Conservation (phyloP, 2,888 invertebrate genomes). For the Cryptophagus acutangulus region DNA sequence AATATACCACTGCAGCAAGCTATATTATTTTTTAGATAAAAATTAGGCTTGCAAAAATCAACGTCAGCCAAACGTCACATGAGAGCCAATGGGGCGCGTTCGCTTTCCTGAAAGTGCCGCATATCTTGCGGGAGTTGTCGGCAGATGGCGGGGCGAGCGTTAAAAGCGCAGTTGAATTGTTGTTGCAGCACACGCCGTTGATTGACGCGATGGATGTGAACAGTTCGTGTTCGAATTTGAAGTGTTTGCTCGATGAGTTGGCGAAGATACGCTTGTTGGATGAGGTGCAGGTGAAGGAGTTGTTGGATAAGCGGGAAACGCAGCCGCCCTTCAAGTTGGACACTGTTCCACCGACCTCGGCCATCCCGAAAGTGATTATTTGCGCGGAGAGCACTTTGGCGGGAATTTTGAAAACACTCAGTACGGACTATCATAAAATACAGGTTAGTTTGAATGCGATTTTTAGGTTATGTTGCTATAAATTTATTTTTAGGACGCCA, state of each 20-base stretch:
- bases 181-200: conserved; percentile 79
- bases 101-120: conserved; percentile 85
- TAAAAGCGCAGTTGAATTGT: conserved; percentile 75
- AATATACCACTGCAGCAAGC: too few relatives aligned
- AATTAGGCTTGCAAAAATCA: too few relatives aligned
- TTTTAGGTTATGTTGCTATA: too few relatives aligned
- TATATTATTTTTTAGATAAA: too few relatives aligned
- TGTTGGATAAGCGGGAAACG: conserved; percentile 56
- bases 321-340: conserved; percentile 55
- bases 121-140: conserved; percentile 56
- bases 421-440: conserved; percentile 84
- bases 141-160: conserved; percentile 47
- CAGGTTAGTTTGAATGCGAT: too few relatives aligned
- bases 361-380: conserved; percentile 73
- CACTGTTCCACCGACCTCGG: conserved; percentile 56
- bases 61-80: conserved; percentile 75
- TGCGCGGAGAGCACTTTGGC: conserved; percentile 85
- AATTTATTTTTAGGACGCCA: too few relatives aligned
- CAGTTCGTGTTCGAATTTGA: conserved; percentile 82
- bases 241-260: conserved; percentile 77
- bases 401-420: conserved; percentile 84
- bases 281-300: conserved; percentile 70
- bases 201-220: conserved; percentile 86
- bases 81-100: conserved; percentile 93
- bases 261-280: conserved; percentile 73